phyloP scores from a whole-genome alignment of 2,797 vertebrate species.

The Hapalemur alaotrensis region DNA sequence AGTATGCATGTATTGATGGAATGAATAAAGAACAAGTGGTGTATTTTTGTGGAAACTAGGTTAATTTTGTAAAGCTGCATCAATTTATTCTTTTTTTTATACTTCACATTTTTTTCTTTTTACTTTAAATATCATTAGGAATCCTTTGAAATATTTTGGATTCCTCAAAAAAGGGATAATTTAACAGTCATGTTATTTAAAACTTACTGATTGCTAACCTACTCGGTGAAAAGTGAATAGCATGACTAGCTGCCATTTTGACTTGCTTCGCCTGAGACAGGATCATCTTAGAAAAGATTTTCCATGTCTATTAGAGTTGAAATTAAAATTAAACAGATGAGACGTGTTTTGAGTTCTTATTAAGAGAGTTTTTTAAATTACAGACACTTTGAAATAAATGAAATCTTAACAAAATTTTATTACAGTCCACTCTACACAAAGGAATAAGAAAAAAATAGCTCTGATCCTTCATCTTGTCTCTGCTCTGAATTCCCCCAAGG shows the following conservation, averaged over 20 bases:
- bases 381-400: background rate
- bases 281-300: background rate
- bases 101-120: background rate
- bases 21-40: background rate
- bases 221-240: background rate
- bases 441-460: background rate
- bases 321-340: slow-evolving; percentile 15
- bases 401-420: slow-evolving; percentile 18
- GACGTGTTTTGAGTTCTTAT: slow-evolving; percentile 11
- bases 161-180: background rate
- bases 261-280: background rate
- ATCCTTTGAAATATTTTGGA: background rate
- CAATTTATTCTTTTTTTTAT: background rate
- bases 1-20: background rate
- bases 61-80: background rate
- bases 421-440: background rate
- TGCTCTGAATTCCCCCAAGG: background rate
- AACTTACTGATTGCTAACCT: background rate
- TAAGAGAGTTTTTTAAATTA: background rate
- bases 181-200: background rate
- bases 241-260: background rate
- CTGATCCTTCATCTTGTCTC: background rate
- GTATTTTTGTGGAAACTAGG: background rate
- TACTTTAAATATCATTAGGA: background rate
- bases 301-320: background rate